Conservation (phyloP, 2,113 vertebrate species). For the Actenoides lindsayi region DNA sequence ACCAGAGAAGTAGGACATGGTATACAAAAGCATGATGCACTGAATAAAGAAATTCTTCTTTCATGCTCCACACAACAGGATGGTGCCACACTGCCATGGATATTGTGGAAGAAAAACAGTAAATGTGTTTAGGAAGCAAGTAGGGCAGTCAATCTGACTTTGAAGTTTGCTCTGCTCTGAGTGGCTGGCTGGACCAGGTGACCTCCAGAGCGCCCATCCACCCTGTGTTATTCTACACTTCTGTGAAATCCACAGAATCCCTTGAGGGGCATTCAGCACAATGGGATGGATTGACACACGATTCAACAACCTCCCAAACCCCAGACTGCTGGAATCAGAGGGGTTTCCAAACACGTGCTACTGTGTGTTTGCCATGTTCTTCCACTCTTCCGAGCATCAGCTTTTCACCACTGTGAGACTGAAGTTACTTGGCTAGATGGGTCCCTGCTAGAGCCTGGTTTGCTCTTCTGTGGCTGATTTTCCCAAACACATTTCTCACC, state of each 20-base stretch:
- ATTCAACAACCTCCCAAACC: neutral
- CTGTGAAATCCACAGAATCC: neutral
- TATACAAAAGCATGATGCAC: neutral
- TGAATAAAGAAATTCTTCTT: neutral
- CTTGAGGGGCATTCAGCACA: neutral
- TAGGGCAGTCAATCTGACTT: neutral
- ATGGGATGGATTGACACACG: neutral
- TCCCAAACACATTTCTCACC: neutral
- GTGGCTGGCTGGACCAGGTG: neutral
- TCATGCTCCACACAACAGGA: rapidly evolving
- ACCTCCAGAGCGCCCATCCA: neutral
- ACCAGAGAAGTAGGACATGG: neutral
- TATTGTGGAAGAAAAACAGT: neutral
- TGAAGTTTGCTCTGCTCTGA: neutral
- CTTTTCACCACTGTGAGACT: neutral
- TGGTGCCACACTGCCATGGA: neutral
- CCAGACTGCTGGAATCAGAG: neutral
- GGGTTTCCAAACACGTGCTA: neutral
- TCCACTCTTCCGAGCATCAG: neutral
- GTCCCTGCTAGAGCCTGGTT: neutral
- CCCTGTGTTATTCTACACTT: no score
- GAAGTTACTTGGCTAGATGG: neutral
- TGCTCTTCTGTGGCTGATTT: neutral
- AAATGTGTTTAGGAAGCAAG: neutral
- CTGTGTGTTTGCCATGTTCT: neutral